phyloP scores from a whole-genome alignment of 1,140 invertebrate genomes.

The Ptiloglossa arizonensis region DNA sequence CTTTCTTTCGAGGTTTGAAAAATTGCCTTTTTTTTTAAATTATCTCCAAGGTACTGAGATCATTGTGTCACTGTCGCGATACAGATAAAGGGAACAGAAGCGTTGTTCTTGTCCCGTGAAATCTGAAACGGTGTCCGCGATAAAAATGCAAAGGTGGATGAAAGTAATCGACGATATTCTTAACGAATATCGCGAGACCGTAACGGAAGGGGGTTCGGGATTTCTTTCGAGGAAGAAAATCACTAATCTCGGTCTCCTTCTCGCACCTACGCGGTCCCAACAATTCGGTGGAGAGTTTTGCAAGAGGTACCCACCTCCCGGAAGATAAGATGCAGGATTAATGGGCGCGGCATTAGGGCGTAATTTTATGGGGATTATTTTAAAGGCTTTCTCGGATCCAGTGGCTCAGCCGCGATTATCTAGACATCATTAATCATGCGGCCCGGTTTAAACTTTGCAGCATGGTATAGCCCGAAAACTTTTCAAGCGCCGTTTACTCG shows the following conservation, averaged over 20 bases:
- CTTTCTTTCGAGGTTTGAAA: too few relatives aligned
- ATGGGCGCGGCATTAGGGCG: slow-evolving; percentile 71
- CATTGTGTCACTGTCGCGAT: too few relatives aligned
- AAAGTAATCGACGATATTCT: not conserved
- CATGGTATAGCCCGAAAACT: slow-evolving; percentile 56
- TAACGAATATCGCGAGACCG: not conserved
- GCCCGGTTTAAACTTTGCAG: slow-evolving; percentile 63
- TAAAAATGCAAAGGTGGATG: too few relatives aligned
- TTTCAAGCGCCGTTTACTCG: slow-evolving; percentile 61
- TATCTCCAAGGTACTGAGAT: too few relatives aligned
- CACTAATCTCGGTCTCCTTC: slow-evolving; percentile 42
- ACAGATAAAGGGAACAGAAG: too few relatives aligned
- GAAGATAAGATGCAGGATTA: slow-evolving; percentile 69
- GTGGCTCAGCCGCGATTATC: slow-evolving; percentile 72
- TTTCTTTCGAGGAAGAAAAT: slow-evolving; percentile 29
- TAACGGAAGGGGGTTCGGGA: not conserved
- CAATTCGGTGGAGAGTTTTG: slow-evolving; percentile 40
- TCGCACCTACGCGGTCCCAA: slow-evolving; percentile 24
- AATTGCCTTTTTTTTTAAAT: too few relatives aligned
- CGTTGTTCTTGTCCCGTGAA: too few relatives aligned
- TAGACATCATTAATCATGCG: slow-evolving; percentile 74
- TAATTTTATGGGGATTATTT: slow-evolving; percentile 76
- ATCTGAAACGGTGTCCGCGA: not conserved
- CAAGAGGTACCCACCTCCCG: slow-evolving; percentile 32
- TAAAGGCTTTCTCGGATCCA: slow-evolving; percentile 73